Conservation (phyloP, 2,113 vertebrate genomes). For the Cettia cetti region DNA sequence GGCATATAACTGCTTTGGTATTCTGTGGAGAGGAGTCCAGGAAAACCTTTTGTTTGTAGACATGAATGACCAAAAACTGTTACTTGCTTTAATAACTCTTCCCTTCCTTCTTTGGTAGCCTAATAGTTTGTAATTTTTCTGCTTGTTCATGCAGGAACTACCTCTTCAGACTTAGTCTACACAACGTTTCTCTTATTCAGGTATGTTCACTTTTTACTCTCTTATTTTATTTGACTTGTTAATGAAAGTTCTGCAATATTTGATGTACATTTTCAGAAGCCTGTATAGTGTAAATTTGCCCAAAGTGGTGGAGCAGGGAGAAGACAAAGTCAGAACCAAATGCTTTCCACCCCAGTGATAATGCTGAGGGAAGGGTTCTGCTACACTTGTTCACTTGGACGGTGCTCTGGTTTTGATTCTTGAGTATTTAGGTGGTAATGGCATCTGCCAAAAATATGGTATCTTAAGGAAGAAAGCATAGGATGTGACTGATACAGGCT, state of each 20-base stretch:
- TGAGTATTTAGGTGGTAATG: not conserved
- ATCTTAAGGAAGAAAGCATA: conserved; percentile 1
- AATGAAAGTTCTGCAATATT: not conserved
- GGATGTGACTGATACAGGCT: conserved; percentile 8
- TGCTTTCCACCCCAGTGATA: not conserved
- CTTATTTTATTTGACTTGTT: conserved; percentile 13
- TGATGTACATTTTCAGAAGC: not conserved
- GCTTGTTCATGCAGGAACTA: conserved; percentile 85
- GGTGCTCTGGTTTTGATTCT: not conserved
- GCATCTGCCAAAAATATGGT: conserved; percentile 9
- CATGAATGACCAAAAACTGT: not conserved
- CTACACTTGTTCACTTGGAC: not conserved
- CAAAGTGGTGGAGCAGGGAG: not conserved
- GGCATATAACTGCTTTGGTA: not conserved
- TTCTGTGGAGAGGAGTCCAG: not conserved
- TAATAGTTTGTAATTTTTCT: conserved; percentile 51
- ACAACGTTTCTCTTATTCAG: conserved; percentile 93
- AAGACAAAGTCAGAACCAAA: not conserved
- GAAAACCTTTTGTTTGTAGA: not conserved
- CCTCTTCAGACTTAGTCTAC: conserved; percentile 96
- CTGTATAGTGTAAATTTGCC: conserved; percentile 2
- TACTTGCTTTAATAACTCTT: not conserved
- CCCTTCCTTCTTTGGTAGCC: not conserved
- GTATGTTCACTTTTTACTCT: conserved; percentile 70
- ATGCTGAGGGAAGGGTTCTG: not conserved